Evolutionary conservation across 2,113 vertebrate genomes (phyloP).

Genomic region (Carettochelys insculpta): DNA sequence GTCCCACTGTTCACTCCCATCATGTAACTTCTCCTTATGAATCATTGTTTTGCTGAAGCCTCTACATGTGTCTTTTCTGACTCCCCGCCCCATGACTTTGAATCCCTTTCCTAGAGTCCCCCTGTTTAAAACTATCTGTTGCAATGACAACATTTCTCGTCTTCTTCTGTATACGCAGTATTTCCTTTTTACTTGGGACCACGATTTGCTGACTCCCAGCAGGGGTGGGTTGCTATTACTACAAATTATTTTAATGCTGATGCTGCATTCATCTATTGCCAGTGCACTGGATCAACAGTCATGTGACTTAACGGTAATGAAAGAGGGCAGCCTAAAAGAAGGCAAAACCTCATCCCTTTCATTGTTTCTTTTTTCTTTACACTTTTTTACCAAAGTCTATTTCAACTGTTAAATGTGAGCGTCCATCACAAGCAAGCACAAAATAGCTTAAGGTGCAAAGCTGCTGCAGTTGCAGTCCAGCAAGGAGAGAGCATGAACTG

Average conservation of each 20-base stretch:
- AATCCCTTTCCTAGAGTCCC: neutral
- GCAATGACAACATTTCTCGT: neutral
- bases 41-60: neutral
- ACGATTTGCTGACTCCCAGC: neutral
- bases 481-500: neutral
- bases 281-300: neutral
- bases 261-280: neutral
- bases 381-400: neutral
- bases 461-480: neutral
- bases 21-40: neutral
- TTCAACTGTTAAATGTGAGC: neutral
- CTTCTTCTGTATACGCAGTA: neutral
- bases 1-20: neutral
- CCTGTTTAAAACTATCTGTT: neutral
- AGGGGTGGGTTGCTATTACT: neutral
- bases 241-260: neutral
- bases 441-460: neutral
- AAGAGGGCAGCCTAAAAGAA: neutral
- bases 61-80: neutral
- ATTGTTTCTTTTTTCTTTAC: neutral
- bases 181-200: neutral
- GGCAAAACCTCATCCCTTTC: neutral
- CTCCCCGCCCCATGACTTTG: neutral
- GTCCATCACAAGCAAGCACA: neutral
- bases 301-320: neutral